These are phyloP conservation scores for Glossophaga mutica DNA, from an alignment of 2,797 vertebrate species.

Conservation along the genomic window DNA sequence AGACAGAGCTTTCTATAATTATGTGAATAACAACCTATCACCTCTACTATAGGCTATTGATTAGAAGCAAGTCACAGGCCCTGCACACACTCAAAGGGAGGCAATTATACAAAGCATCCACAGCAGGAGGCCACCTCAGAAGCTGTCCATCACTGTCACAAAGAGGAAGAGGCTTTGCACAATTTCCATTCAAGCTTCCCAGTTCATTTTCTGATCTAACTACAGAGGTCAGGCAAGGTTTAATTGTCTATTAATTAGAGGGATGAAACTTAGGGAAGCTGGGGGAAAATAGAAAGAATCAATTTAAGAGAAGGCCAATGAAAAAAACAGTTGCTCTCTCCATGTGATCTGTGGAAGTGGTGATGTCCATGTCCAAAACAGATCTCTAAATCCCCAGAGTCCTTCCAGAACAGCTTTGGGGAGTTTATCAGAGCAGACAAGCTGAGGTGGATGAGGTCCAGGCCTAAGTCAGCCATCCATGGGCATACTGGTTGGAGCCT, in stretches of 20 bases:
- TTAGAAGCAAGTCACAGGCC: neutral
- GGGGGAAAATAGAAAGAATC: neutral
- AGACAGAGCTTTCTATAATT: neutral
- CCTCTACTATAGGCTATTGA: neutral
- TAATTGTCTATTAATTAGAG: slow-evolving; percentile 23
- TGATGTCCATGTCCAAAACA: neutral
- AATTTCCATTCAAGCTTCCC: neutral
- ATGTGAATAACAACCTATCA: neutral
- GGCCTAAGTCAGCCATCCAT: neutral
- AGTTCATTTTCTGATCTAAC: neutral
- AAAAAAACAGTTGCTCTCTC: neutral
- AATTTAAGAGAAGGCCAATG: neutral
- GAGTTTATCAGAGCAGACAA: neutral
- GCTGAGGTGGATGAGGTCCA: neutral
- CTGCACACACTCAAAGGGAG: neutral
- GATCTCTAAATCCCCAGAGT: neutral
- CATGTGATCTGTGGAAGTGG: neutral
- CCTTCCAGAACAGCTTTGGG: neutral
- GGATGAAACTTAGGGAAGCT: neutral
- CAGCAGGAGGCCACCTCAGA: neutral
- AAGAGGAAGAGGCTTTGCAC: neutral
- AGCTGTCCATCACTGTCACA: neutral
- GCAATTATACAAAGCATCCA: neutral
- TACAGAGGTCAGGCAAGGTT: neutral
- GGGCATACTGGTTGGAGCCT: neutral